phyloP scores from a whole-genome alignment of 2,113 vertebrate genomes.

The Acanthochromis polyacanthus region DNA sequence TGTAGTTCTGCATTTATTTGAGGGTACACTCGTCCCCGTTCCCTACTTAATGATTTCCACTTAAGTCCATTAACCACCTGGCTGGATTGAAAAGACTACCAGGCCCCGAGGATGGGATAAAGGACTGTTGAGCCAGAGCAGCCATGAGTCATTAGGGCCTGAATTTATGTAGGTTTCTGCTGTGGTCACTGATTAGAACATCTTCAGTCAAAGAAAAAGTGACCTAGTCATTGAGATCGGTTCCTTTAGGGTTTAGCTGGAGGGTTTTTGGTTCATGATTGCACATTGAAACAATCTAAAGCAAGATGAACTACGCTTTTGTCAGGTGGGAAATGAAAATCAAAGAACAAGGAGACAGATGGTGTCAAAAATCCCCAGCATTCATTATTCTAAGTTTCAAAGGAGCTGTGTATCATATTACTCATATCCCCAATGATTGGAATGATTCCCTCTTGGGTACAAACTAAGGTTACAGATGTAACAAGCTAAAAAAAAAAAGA shows the following conservation, averaged over 20 bases:
- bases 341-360: no score
- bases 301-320: no score
- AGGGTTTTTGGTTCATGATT: neutral
- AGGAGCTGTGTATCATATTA: no score
- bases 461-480: neutral
- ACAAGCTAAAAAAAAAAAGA: neutral
- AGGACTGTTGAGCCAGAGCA: constrained; percentile 29
- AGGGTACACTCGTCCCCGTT: constrained; percentile 3
- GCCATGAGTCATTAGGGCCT: constrained; percentile 25
- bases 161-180: neutral
- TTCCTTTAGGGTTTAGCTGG: neutral
- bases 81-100: constrained; percentile 22
- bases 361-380: no score
- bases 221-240: neutral
- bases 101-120: constrained; percentile 25
- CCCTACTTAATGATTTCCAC: constrained; percentile 9
- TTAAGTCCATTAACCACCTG: constrained; percentile 43
- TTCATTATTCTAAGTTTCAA: no score
- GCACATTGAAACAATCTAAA: neutral
- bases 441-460: no score
- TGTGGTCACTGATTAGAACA: constrained; percentile 4
- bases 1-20: constrained; percentile 25
- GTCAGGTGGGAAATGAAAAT: no score
- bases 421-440: no score
- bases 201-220: neutral